Base-by-base conservation (phyloP, 37 sponge, comb jelly and placozoan genomes). In the Dysidea cf. avara region DNA sequence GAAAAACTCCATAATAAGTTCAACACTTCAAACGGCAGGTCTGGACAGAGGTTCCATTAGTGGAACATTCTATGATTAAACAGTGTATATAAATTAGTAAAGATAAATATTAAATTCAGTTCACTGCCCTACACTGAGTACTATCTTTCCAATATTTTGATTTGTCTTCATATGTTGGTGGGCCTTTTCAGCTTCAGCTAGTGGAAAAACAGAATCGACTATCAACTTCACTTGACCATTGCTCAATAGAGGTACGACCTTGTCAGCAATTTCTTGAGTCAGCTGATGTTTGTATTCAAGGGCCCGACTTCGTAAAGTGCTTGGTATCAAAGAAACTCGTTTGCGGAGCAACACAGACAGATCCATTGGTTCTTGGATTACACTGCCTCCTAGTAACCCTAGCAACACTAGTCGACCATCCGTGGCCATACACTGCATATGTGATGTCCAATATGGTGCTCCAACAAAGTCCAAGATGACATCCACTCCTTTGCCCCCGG, bases 401-500 rank as follows among this genome's bases (percentile, higher is more conserved):
- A 90, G 63, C 22, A 86, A 76, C 20, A 90, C 77, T 2, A 94
- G 46, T 0, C 91, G 80, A 6, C 90, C 91, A 64, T 94, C 94
- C 35, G 68, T 50, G 24, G 94, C 91, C 16, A 90, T 36, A 65
- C 82, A 82, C 24, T 69, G 46, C 25, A 76, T 52, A 64, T 94
- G 86, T 24, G 86, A 86, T 35, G 85, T 91, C 90, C 90, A 94
- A 35, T 94, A 90, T 14, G 83, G 20, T 7, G 76, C 94, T 33
- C 94, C 94, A 56, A 94, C 76, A 62, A 86, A 90, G 50, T 94
- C 94, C 36, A 94, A 1, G 7, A 94, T 79, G 7, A 94, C 81
- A 75, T 94, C 84, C 26, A 61, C 87, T 71, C 94, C 94, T 68
- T 79, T 93, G 6, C 71, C 61, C 0, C 39, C 61, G 18, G 94